These are phyloP conservation scores for Liolophura sinensis DNA, from an alignment of 1,140 invertebrate species.

Conservation along the genomic window DNA sequence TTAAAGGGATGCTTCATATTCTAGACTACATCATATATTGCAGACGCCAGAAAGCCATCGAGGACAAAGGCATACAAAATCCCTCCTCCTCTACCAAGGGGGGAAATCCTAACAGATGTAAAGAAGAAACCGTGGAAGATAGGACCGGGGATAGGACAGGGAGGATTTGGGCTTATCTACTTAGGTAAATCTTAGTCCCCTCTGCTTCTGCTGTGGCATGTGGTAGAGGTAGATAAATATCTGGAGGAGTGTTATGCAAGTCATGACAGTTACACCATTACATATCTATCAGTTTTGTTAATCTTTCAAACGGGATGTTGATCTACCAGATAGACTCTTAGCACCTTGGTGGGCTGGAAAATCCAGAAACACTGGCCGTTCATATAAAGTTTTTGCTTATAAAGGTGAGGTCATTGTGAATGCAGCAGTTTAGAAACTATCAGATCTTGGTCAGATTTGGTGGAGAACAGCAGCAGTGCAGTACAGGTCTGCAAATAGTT, in stretches of 20 bases:
- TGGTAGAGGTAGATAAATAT: neutral
- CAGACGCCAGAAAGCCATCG: conserved; percentile 31
- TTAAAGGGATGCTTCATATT: too few relatives aligned
- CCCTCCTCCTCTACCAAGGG: conserved; percentile 71
- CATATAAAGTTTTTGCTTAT: too few relatives aligned
- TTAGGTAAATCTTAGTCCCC: conserved; percentile 62
- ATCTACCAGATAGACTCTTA: too few relatives aligned
- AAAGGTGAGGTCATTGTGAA: too few relatives aligned
- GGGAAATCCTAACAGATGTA: conserved; percentile 80
- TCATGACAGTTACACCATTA: neutral
- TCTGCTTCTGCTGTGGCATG: neutral
- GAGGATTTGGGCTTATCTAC: conserved; percentile 94
- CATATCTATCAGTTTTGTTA: neutral
- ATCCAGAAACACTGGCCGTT: too few relatives aligned
- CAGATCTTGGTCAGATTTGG: too few relatives aligned
- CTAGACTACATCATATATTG: neutral
- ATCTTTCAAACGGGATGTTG: too few relatives aligned
- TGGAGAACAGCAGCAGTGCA: too few relatives aligned
- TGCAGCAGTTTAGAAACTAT: too few relatives aligned
- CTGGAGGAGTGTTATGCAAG: too few relatives aligned
- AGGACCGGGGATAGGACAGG: conserved; percentile 83
- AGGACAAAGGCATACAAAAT: conserved; percentile 39
- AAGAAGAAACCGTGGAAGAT: conserved; percentile 83
- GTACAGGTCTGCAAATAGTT: too few relatives aligned
- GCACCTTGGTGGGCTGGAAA: too few relatives aligned